phyloP scores from a whole-genome alignment of 1,140 invertebrate species.

The Drusus annulatus region DNA sequence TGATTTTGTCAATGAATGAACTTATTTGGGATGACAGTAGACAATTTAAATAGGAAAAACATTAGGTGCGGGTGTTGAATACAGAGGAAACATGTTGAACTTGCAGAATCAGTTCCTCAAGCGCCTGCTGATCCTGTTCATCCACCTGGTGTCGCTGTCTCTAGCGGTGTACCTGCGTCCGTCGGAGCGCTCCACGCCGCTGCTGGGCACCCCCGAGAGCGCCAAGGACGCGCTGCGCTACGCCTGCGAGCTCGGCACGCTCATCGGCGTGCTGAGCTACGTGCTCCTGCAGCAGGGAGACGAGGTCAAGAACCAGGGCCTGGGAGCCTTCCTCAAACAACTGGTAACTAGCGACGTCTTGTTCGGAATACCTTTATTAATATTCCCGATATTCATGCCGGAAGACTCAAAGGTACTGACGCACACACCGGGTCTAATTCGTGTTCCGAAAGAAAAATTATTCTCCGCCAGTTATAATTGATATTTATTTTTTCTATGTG shows the following conservation, averaged over 20 bases:
- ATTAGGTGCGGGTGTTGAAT: no score
- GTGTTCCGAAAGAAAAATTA: no score
- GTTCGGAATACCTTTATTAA: no score
- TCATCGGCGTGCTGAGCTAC: conserved; percentile 88
- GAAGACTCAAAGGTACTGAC: no score
- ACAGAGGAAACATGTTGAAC: conserved; percentile 26
- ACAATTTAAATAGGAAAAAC: no score
- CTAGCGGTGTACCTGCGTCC: conserved; percentile 92
- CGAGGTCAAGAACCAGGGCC: conserved; percentile 94
- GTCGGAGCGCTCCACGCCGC: conserved; percentile 70
- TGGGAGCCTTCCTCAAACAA: conserved; percentile 92
- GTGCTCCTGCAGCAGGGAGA: conserved; percentile 93
- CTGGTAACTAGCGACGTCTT: conserved; percentile 76
- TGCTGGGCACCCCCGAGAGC: conserved; percentile 64
- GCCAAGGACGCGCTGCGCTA: conserved; percentile 76
- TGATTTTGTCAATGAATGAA: no score
- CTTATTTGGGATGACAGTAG: no score
- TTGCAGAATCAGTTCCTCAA: conserved; percentile 92
- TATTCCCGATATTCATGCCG: no score
- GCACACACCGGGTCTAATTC: no score
- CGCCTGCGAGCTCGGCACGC: conserved; percentile 87
- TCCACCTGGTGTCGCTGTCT: conserved; percentile 91
- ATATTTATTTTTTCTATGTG: no score
- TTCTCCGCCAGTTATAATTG: no score
- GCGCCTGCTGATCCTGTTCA: conserved; percentile 86